Evolutionary conservation across 1,140 invertebrate species (phyloP).

Genomic region (Drosophila mayri): DNA sequence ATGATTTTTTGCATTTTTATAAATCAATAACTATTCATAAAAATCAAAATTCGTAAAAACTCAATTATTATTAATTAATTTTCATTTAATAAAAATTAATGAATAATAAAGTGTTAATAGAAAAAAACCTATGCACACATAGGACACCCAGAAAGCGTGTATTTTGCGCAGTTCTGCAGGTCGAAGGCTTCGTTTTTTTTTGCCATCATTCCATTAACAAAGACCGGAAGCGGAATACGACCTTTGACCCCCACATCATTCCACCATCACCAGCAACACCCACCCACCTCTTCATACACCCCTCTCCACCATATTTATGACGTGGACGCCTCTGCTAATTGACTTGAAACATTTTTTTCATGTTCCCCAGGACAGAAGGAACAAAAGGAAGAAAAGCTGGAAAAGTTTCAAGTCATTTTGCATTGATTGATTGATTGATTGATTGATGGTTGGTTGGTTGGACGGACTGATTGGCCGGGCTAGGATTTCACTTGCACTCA

Average conservation of each 20-base stretch:
- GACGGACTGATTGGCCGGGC: conserved; percentile 38
- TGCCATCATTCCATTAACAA: conserved; percentile 42
- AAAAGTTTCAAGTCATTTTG: conserved; percentile 50
- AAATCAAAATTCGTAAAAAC: no score
- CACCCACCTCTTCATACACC: background rate
- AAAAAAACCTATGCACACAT: background rate
- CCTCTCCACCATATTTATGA: conserved; percentile 18
- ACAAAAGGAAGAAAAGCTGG: conserved; percentile 7
- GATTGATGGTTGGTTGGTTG: conserved; percentile 11
- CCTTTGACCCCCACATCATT: conserved; percentile 22
- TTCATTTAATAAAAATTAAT: background rate
- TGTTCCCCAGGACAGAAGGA: conserved; percentile 11
- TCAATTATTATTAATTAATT: background rate
- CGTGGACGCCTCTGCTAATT: conserved; percentile 33
- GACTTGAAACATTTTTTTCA: conserved; percentile 42
- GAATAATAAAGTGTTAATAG: background rate
- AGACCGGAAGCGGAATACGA: conserved; percentile 33
- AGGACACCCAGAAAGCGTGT: background rate
- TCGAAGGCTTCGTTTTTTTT: conserved; percentile 2
- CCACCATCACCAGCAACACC: background rate
- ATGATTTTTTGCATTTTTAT: background rate
- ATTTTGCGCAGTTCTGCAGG: background rate
- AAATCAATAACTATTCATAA: background rate
- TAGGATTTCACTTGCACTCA: conserved; percentile 47
- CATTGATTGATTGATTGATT: conserved; percentile 43